These are phyloP conservation scores for Psittacara wagleri DNA, from an alignment of 2,113 vertebrate genomes.

Conservation along the genomic window DNA sequence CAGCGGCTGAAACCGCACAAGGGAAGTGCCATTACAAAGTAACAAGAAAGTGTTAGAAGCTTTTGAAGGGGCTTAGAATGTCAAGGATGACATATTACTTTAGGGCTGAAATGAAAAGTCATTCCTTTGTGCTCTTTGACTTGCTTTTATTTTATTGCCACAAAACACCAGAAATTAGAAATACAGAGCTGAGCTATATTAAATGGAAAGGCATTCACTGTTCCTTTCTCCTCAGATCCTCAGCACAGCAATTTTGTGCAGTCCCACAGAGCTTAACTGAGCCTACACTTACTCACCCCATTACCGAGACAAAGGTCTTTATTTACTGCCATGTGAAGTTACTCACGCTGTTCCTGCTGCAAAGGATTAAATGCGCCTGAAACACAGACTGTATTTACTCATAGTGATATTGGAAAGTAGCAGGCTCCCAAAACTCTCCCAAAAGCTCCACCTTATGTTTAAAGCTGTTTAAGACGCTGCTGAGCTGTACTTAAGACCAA, in stretches of 20 bases:
- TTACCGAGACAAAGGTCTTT: rapidly evolving
- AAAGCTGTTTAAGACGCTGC: rapidly evolving
- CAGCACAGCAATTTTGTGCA: rapidly evolving
- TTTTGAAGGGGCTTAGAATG: not conserved
- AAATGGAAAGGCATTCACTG: not conserved
- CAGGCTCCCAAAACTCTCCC: too few species aligned
- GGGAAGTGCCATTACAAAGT: not conserved
- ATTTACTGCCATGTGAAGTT: not conserved
- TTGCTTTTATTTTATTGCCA: not conserved
- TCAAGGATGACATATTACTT: not conserved
- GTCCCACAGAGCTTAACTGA: not conserved
- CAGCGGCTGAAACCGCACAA: not conserved
- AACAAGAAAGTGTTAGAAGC: not conserved
- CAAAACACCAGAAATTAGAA: not conserved
- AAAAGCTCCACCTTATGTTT: not conserved
- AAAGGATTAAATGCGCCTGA: not conserved
- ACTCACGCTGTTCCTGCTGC: not conserved
- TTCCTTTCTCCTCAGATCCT: not conserved
- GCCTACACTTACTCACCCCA: not conserved
- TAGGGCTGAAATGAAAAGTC: not conserved
- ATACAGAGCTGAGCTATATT: not conserved
- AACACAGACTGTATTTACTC: not conserved
- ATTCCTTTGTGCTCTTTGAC: not conserved
- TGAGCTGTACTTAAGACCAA: not conserved
- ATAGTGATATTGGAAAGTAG: not conserved